Percentiles rank a stretch among this genome's conserved stretches.
Evolutionary conservation across 2,113 vertebrate species (phyloP).

Genomic region (Cheilinus undulatus): DNA sequence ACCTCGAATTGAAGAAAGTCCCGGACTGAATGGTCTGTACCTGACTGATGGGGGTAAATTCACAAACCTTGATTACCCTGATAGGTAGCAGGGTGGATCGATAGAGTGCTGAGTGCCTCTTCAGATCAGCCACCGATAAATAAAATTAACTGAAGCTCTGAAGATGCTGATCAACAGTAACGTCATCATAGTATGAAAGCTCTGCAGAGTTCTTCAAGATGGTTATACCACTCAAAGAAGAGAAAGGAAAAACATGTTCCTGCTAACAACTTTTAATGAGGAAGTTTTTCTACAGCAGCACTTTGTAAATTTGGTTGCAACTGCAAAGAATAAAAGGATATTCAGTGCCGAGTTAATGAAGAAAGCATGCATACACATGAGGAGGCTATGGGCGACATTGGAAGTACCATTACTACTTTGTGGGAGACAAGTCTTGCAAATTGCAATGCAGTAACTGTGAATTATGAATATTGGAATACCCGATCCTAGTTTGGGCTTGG

Average conservation of each 20-base stretch:
- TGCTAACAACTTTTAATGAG: not conserved
- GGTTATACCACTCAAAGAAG: not conserved
- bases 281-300: not conserved
- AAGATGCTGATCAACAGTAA: not conserved
- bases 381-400: not conserved
- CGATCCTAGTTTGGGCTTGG: constrained; percentile 29
- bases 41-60: not conserved
- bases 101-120: not conserved
- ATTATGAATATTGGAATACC: constrained; percentile 48
- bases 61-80: not conserved
- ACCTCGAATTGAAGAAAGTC: not conserved
- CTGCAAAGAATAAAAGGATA: not conserved
- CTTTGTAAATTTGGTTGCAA: not conserved
- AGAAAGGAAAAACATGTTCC: not conserved
- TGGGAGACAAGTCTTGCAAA: constrained; percentile 13
- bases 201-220: not conserved
- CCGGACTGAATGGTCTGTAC: not conserved
- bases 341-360: not conserved
- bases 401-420: not conserved
- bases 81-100: not conserved
- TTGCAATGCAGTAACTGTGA: constrained; percentile 29
- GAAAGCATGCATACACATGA: not conserved
- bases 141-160: not conserved
- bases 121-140: not conserved
- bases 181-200: not conserved